Conservation (phyloP, 2,113 vertebrate genomes). For the human region GRCh38 chr17:39773001-39773500, state of each 20-base stretch:
- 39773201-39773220: neutral
- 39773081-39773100: no score
- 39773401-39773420: neutral
- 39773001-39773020: no score
- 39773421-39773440: conserved; percentile 48
- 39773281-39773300: neutral
- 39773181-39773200: neutral
- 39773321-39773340: neutral
- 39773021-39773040: no score
- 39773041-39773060: no score
- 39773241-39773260: neutral
- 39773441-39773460: conserved; percentile 66
- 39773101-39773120: neutral
- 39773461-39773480: conserved; percentile 47
- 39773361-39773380: neutral
- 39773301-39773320: neutral
- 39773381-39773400: neutral
- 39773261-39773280: neutral
- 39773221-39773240: neutral
- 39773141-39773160: neutral
- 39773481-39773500: neutral
- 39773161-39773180: accelerated
- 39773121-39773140: neutral
- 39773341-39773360: neutral
- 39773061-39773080: no score